Percentiles rank a stretch among this genome's conserved stretches.
Conservation (phyloP, 2,113 vertebrate genomes). For the Leuciscus idus region DNA sequence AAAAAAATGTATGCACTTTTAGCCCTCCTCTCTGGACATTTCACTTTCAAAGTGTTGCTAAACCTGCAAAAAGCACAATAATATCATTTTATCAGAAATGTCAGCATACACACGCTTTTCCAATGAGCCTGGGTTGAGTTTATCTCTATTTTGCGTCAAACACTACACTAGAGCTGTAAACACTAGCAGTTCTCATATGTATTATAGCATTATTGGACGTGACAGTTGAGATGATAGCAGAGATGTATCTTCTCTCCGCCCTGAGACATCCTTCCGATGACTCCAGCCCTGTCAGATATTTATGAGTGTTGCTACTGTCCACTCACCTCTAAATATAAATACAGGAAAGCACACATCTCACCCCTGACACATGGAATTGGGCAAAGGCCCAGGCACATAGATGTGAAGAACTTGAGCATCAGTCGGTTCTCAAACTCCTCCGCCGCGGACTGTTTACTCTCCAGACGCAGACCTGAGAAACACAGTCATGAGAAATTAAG, state of each 20-base stretch:
- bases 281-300: constrained; percentile 26
- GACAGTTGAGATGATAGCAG: constrained; percentile 15
- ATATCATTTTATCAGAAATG: not conserved
- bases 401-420: constrained; percentile 11
- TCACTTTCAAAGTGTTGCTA: too few species aligned
- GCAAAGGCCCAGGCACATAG: not conserved
- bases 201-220: not conserved
- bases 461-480: not conserved
- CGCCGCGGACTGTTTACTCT: not conserved
- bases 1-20: too few species aligned
- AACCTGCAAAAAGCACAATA: not conserved
- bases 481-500: constrained; percentile 15
- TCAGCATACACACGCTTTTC: not conserved
- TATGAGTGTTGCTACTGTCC: constrained; percentile 39
- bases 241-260: not conserved
- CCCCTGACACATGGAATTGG: constrained; percentile 29
- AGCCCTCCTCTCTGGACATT: too few species aligned
- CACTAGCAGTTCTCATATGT: not conserved
- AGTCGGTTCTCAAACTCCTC: constrained; percentile 20
- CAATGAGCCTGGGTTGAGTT: not conserved
- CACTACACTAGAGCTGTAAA: constrained; percentile 6
- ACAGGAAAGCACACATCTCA: constrained; percentile 38
- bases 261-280: not conserved
- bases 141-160: not conserved
- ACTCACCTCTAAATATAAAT: constrained; percentile 40